A percentile compares a stretch with the other conserved stretches of the same genome.
Conservation (phyloP, 2,797 vertebrate genomes). For the Dendrocincla fuliginosa region DNA sequence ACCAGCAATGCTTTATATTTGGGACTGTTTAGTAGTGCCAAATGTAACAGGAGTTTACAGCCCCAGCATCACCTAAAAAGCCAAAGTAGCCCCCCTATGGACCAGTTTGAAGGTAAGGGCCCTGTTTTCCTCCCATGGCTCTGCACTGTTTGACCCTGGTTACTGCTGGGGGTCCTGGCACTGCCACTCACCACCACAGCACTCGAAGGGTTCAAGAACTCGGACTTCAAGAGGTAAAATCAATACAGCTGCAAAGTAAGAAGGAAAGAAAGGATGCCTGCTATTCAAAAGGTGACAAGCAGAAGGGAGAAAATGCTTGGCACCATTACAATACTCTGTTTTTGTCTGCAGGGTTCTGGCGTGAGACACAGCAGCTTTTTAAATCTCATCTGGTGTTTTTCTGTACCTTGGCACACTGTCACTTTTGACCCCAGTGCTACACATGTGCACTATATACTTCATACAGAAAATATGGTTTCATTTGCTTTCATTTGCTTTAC, state of each 20-base stretch:
- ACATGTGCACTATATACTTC: background rate
- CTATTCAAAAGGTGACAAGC: background rate
- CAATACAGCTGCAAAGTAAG: background rate
- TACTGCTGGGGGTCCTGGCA: background rate
- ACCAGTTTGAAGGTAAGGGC: background rate
- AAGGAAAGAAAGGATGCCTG: background rate
- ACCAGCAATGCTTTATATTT: background rate
- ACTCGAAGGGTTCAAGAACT: background rate
- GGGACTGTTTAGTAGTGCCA: background rate
- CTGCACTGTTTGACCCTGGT: background rate
- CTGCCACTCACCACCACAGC: background rate
- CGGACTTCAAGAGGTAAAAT: background rate
- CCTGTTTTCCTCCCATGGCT: background rate
- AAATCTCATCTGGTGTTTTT: background rate
- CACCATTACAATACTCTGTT: background rate
- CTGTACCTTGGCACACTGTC: background rate
- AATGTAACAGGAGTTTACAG: background rate
- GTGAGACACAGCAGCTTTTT: background rate
- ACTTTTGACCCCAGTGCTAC: background rate
- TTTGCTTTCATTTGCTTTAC: slow-evolving; percentile 13
- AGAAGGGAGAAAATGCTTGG: background rate
- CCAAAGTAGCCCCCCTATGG: background rate
- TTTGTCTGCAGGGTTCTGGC: background rate
- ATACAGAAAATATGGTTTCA: background rate
- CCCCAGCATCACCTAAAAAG: background rate